Percentiles rank a stretch among this genome's conserved stretches.
These are phyloP conservation scores for Corythoichthys haematopterus DNA, from an alignment of 2,113 vertebrate genomes.

Conservation along the genomic window DNA sequence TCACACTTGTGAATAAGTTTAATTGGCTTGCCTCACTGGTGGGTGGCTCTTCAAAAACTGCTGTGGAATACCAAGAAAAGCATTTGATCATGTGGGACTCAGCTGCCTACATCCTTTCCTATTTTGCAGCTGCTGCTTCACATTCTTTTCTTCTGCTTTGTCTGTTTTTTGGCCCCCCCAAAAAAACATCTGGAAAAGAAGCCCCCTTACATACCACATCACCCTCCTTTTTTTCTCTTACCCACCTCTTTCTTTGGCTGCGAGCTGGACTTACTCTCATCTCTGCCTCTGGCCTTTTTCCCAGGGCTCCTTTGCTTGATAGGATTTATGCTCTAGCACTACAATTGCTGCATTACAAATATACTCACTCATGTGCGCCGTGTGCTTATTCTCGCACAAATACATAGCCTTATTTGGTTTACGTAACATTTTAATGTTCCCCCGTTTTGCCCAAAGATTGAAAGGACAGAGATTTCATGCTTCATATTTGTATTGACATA, in stretches of 20 bases:
- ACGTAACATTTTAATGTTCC: background rate
- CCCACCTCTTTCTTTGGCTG: slow-evolving; percentile 46
- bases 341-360: slow-evolving; percentile 41
- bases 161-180: slow-evolving; percentile 2
- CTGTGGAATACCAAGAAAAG: slow-evolving; percentile 40
- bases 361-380: slow-evolving; percentile 18
- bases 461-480: background rate
- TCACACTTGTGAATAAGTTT: slow-evolving; percentile 61
- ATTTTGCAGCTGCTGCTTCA: slow-evolving; percentile 3
- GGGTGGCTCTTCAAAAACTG: slow-evolving; percentile 46
- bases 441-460: background rate
- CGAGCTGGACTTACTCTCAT: slow-evolving; percentile 60
- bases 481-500: background rate
- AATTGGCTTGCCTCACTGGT: slow-evolving; percentile 58
- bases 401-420: slow-evolving; percentile 11
- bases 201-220: background rate
- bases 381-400: slow-evolving; percentile 15
- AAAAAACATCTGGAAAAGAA: slow-evolving; percentile 26
- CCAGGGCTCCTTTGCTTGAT: slow-evolving; percentile 66
- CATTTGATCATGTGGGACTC: slow-evolving; percentile 49
- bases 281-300: slow-evolving; percentile 62
- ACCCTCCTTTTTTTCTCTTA: slow-evolving; percentile 17
- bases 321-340: slow-evolving; percentile 62
- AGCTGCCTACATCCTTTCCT: slow-evolving; percentile 35
- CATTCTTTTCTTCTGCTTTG: slow-evolving; percentile 10